Percentiles rank a stretch among this genome's conserved stretches.
phyloP scores from a whole-genome alignment of 2,113 vertebrate species.

The Globicephala melas region DNA sequence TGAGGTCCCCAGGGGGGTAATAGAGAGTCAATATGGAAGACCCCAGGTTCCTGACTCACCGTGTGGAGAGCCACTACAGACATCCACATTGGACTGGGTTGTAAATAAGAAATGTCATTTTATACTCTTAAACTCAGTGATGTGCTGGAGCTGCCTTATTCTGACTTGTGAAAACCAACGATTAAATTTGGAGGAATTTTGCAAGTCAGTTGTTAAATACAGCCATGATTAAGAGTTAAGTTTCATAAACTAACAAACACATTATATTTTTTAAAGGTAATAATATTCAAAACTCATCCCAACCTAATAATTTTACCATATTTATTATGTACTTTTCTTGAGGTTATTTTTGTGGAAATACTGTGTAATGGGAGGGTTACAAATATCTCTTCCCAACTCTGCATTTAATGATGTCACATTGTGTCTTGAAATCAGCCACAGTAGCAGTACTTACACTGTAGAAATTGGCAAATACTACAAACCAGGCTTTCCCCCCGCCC shows the following conservation, averaged over 20 bases:
- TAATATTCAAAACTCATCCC: background rate
- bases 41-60: background rate
- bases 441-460: background rate
- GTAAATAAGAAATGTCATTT: background rate
- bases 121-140: background rate
- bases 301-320: background rate
- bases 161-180: background rate
- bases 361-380: background rate
- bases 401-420: background rate
- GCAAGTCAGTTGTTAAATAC: background rate
- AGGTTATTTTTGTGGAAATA: background rate
- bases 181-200: constrained; percentile 13
- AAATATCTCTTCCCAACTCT: background rate
- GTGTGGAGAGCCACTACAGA: background rate
- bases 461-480: background rate
- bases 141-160: background rate
- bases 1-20: background rate
- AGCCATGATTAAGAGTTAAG: background rate
- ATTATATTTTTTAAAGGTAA: background rate
- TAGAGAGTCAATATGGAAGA: background rate
- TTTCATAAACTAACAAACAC: background rate
- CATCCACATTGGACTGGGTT: background rate
- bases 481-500: background rate
- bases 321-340: background rate
- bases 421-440: background rate